Evolutionary conservation across 2,888 invertebrate genomes (phyloP), one percentile per base, ranked within the genome.

Genomic region (Pristionchus arcanus): DNA sequence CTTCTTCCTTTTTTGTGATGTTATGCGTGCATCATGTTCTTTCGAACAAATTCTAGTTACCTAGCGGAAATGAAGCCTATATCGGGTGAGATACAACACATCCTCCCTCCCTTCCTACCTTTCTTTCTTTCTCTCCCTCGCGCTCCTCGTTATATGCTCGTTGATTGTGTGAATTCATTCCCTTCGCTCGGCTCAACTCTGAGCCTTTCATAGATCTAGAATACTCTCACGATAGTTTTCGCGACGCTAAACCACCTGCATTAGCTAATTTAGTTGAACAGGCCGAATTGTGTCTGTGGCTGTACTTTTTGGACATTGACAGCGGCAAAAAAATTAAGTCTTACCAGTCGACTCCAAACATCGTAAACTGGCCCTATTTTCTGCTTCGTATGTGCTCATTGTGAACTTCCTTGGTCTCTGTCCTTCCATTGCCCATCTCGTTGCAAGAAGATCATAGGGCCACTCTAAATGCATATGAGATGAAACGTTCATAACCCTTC

Each of bases 311-410:
- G 25, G 63, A 11, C 59, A 21, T 0, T 25, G 25, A 55, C 55
- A 42, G 42, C 9, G 42, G 9, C 11, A 13, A 49, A 59, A 59
- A 59, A 5, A 21, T 0, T 21, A 25, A 28, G 34, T 34, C 31
- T 71, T 28, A 71, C 34, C 19, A 34, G 31, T 19, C 31, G n/a
- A 68, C 5, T 71, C 74, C 25, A 37, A 37, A 37, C 74, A 37
- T 71, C 34, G 63, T 63, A 53, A 42, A 21, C 31, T 63, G 49
- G 13, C 90, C 28, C 53, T 31, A 63, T 90, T 90, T 90, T 42
- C 81, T 68, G 85, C 53, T 66, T 89, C n/a, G n/a, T n/a, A n/a
- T 42, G 2, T 42, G 25, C 42, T 77, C 74, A 42, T 42, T 42
- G 3, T 49, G 34, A 25, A 81, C 81, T 49, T 28, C 2, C n/a